Evolutionary conservation across 2,888 invertebrate genomes (phyloP), one percentile per base, ranked within the genome.

Genomic region (Drosophila pseudotalamancana): DNA sequence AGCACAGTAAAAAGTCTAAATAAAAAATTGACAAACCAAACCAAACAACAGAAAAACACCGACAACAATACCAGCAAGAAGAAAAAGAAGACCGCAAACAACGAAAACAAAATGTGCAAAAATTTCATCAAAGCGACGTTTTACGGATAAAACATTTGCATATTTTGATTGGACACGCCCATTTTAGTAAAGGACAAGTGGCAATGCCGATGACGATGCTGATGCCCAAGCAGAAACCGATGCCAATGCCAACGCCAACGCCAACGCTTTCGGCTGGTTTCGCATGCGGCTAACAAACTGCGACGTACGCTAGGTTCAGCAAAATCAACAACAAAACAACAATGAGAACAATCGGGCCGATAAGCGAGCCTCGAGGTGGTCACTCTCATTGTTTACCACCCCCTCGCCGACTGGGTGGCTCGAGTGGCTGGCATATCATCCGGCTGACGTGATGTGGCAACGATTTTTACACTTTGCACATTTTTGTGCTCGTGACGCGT

Each of bases 151-250:
- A 85, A 67, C 69, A 82, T 82, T 82, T 82, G 80, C 82, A 82
- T 82, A 82, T 83, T 82, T 82, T 86, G 86, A 86, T 82, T 82
- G 83, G 80, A 72, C 80, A 83, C 80, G 83, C 82, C 82, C 74
- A 71, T 45, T 67, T 70, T 55, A 59, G 63, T 51, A 54, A 42
- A 51, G 72, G 69, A 61, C 62, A 62, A 71, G 57, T 83, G 77
- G 68, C 39, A 11, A 16, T 9, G 29, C 16, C 25, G 2, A 40
- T 5, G 43, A 50, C 23, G 12, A 21, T 14, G 60, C 21, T 27
- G 16, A 32, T 9, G 42, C 48, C 74, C 48, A 50, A 56, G 55
- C 40, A 31, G 40, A 39, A 45, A 16, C 48, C 40, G 50, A 56
- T 18, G 66, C 51, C 25, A 12, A 40, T n/a, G 42, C 45, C 31